Evolutionary conservation across 2,113 vertebrate genomes (phyloP), one percentile per base, ranked within the genome.

Genomic region (Zosterops hypoxanthus): DNA sequence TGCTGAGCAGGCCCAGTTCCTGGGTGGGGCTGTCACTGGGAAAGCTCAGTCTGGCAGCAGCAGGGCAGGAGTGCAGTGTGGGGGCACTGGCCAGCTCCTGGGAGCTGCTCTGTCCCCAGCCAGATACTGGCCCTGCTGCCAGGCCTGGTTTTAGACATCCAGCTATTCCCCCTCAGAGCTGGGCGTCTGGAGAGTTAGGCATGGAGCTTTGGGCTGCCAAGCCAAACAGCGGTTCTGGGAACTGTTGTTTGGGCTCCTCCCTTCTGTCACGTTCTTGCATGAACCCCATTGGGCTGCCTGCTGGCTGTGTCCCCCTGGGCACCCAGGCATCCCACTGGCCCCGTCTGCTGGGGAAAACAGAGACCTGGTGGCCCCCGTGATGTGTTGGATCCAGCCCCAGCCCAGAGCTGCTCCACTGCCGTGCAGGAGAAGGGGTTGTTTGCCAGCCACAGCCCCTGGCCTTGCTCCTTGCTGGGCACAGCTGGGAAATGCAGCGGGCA

Each of bases 141-240:
- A 92, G 77, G 36, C 72, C 83, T 83, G 77, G 8, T 57, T 86
- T 86, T 41, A 91, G 93, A 77, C 68, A 39, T 60, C 14, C 44
- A 88, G 79, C 68, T 34, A 8, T 75, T 86, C 56, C 91, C 88
- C 56, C 14, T 70, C 18, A 61, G 93, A 76, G 68, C 59, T 42
- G 3, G 1, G 50, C 0, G 25, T 80, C 93, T 92, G 93, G 59
- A 88, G 86, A 65, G 36, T 2, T 5, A 50, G 70, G 66, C 55
- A 26, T 0, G 1, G 79, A 24, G 72, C 9, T 46, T 3, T 33
- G 42, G 21, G 80, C 91, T 95, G 96, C 93, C 96, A 96, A 97
- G 65, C 34, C 81, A 96, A 97, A 95, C 93, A 92, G 18, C 0
- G 0, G 9, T n/a, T 59, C 90, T 96, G 93, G 90, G 95, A 96